phyloP scores from a whole-genome alignment of 2,113 vertebrate genomes.

The Tenebrosternarchus preto region DNA sequence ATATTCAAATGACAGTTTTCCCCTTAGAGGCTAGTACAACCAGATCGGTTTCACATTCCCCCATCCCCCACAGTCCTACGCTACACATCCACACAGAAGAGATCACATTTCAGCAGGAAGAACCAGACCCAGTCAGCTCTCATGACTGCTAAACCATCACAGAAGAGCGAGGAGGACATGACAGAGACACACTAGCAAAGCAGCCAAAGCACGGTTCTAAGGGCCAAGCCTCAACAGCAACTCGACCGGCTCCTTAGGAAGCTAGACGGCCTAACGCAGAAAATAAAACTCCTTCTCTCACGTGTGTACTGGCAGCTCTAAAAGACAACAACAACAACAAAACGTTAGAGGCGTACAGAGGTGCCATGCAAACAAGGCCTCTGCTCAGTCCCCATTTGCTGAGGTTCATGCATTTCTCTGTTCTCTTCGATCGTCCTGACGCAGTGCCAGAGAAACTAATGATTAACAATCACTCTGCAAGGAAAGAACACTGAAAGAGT shows the following conservation, averaged over 20 bases:
- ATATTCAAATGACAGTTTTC: conserved; percentile 47
- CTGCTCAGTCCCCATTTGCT: background rate
- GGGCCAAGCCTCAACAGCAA: conserved; percentile 10
- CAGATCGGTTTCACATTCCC: conserved; percentile 51
- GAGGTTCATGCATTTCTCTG: no score
- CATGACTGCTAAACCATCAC: conserved; percentile 59
- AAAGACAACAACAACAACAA: conserved; percentile 16
- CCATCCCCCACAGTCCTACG: conserved; percentile 14
- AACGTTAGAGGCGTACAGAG: background rate
- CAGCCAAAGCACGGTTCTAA: background rate
- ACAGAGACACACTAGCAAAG: conserved; percentile 60
- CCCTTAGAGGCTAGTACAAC: conserved; percentile 48
- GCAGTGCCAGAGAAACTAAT: conserved; percentile 42
- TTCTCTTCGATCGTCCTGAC: conserved; percentile 11
- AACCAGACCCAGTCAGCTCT: conserved; percentile 69
- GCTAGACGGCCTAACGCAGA: background rate
- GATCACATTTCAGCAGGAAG: conserved; percentile 75
- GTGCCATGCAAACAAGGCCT: background rate
- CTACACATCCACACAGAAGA: conserved; percentile 57
- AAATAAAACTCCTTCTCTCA: background rate
- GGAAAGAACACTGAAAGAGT: background rate
- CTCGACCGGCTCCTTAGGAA: background rate
- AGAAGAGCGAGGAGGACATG: background rate
- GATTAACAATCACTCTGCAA: conserved; percentile 46
- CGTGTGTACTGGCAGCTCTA: background rate